Conservation (phyloP, 2,797 vertebrate species). For the Macropodus opercularis region DNA sequence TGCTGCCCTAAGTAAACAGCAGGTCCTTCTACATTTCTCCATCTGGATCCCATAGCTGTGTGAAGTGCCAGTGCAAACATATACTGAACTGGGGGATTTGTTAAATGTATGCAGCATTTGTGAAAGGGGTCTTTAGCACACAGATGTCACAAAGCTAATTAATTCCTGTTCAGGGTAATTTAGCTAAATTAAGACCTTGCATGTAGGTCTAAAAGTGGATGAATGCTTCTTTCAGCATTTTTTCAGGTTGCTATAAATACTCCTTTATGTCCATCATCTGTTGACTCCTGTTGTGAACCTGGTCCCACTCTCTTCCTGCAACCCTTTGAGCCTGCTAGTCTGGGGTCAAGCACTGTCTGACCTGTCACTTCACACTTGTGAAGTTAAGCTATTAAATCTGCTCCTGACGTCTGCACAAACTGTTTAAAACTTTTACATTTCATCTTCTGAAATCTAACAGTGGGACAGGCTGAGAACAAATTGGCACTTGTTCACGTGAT, state of each 20-base stretch:
- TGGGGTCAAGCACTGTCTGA: slow-evolving; percentile 65
- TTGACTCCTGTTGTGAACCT: slow-evolving; percentile 35
- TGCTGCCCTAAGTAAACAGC: slow-evolving; percentile 91
- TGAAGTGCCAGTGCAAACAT: slow-evolving; percentile 87
- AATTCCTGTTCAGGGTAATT: not conserved
- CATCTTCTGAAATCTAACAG: not conserved
- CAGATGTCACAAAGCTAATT: slow-evolving; percentile 11
- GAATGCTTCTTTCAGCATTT: not conserved
- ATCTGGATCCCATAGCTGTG: slow-evolving; percentile 88
- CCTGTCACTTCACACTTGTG: slow-evolving; percentile 51
- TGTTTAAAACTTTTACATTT: not conserved
- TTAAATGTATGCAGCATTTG: slow-evolving; percentile 60
- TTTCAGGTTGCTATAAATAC: slow-evolving; percentile 38
- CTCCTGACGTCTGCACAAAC: slow-evolving; percentile 5
- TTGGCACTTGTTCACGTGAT: slow-evolving; percentile 70
- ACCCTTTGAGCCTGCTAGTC: slow-evolving; percentile 77
- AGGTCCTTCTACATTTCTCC: slow-evolving; percentile 81
- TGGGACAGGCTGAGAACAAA: slow-evolving; percentile 57
- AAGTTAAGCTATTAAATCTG: slow-evolving; percentile 9
- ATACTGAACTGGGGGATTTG: slow-evolving; percentile 71
- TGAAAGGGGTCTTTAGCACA: too few relatives aligned
- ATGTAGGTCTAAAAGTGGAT: not conserved
- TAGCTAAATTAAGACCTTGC: not conserved
- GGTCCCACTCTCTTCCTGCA: slow-evolving; percentile 43
- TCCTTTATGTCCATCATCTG: slow-evolving; percentile 36